Base-by-base conservation (phyloP, 1,140 invertebrate species). In the Drosophila paulistorum region DNA sequence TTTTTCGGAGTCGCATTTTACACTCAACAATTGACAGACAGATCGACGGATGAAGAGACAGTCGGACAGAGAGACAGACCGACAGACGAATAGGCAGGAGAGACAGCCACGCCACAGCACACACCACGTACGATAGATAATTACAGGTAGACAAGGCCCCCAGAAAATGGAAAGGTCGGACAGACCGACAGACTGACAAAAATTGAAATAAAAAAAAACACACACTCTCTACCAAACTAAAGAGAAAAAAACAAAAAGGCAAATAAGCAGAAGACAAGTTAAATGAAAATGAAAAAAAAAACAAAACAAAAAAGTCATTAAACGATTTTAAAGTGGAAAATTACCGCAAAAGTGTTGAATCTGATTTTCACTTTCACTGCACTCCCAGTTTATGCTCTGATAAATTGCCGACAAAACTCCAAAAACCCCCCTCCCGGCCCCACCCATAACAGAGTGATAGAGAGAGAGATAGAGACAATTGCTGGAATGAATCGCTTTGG, bases 331-430 rank as follows among this genome's bases (percentile, higher is more conserved):
- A 78, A 75, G 71, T 55, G 79, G 82, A 85, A 86, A 87, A 86
- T 82, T 77, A 81, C 74, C 51, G 68, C 86, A 68, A 35, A 75
- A 67, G 10, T 30, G 68, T 20, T 37, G 33, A 51, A 54, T 63
- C 11, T 20, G 42, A 58, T 81, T 85, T 86, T 86, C 79, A 87
- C 83, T 87, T 87, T 87, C 83, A 89, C 81, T 84, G 70, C 37
- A 39, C 37, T 39, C 37, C 35, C 35, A 39, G 37, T 14, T 70
- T 57, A 58, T 75, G 54, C 66, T 69, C 74, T 79, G 55, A 75
- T 74, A 82, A 79, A 37, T 13, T 13, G 6, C 6, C 39, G 37
- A 55, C 59, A 14, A 69, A 30, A 30, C 26, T 30, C 26, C 26
- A 30, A 30, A 30, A 30, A 26, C 20, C 20, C 26, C 26, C 5